Conservation (phyloP, 2,888 invertebrate genomes). For the Leptarthrus brevirostris region DNA sequence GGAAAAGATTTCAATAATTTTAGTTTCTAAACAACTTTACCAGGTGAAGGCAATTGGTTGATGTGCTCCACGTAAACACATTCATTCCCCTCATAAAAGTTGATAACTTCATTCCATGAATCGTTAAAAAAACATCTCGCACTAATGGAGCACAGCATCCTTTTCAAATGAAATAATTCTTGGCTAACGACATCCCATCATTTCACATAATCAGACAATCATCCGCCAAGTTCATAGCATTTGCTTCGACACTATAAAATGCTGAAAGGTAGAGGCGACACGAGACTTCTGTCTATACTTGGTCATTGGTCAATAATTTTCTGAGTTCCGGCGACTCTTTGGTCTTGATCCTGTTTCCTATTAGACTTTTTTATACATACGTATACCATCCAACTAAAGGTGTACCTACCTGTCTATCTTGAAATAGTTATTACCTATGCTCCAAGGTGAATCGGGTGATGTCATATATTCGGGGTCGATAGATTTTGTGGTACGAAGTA, state of each 20-base stretch:
- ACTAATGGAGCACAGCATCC: conserved; percentile 35
- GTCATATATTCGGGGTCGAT: no score
- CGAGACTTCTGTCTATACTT: conserved; percentile 22
- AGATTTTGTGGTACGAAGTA: no score
- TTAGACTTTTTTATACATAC: no score
- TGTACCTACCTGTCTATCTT: no score
- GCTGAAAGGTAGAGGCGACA: conserved; percentile 3
- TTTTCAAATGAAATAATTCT: conserved; percentile 46
- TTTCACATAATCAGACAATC: conserved; percentile 43
- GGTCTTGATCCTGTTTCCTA: no score
- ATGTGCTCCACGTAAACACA: background rate
- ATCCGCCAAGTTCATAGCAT: conserved; percentile 33
- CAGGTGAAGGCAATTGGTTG: background rate
- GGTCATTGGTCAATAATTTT: conserved; percentile 30
- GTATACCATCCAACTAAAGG: no score
- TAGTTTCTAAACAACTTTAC: background rate
- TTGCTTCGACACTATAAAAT: conserved; percentile 8
- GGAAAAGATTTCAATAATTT: conserved; percentile 15
- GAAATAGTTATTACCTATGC: no score
- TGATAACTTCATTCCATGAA: conserved; percentile 44
- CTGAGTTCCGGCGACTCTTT: background rate
- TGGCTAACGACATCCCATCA: conserved; percentile 40
- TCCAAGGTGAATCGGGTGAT: no score
- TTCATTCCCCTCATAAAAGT: conserved; percentile 22
- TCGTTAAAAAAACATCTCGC: conserved; percentile 24